A percentile compares a stretch with the other conserved stretches of the same genome.
Conservation (phyloP, 2,797 vertebrate species). For the Poeciliopsis presidionis region DNA sequence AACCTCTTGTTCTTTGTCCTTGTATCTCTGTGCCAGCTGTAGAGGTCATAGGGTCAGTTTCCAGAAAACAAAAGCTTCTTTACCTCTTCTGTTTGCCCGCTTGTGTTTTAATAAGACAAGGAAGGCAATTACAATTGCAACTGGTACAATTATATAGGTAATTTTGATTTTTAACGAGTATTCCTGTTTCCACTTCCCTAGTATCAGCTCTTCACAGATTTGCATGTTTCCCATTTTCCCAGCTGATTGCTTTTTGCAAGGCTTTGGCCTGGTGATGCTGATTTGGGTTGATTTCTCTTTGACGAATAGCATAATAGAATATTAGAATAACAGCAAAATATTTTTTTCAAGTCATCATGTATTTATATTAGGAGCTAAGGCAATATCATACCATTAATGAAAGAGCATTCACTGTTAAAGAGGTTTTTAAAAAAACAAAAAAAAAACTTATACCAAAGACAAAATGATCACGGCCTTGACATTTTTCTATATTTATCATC, state of each 20-base stretch:
- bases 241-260: neutral
- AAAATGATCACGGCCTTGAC: too few species aligned
- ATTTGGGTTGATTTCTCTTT: neutral
- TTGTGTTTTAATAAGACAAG: conserved; percentile 41
- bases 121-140: conserved; percentile 3
- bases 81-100: conserved; percentile 20
- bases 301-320: neutral
- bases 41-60: conserved; percentile 11
- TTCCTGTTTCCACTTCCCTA: neutral
- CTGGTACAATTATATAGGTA: neutral
- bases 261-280: neutral
- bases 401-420: neutral
- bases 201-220: neutral
- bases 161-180: neutral
- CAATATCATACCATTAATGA: neutral
- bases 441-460: too few species aligned
- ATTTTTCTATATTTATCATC: neutral
- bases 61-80: conserved; percentile 33
- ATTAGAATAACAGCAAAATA: neutral
- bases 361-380: neutral
- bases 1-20: conserved; percentile 32
- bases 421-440: too few species aligned
- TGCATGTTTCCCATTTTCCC: neutral
- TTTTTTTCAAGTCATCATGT: neutral
- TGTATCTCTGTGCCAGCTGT: conserved; percentile 51